Percentiles rank a stretch among this genome's conserved stretches.
Evolutionary conservation across 2,113 vertebrate species (phyloP).

Genomic region (Regulus satrapa): DNA sequence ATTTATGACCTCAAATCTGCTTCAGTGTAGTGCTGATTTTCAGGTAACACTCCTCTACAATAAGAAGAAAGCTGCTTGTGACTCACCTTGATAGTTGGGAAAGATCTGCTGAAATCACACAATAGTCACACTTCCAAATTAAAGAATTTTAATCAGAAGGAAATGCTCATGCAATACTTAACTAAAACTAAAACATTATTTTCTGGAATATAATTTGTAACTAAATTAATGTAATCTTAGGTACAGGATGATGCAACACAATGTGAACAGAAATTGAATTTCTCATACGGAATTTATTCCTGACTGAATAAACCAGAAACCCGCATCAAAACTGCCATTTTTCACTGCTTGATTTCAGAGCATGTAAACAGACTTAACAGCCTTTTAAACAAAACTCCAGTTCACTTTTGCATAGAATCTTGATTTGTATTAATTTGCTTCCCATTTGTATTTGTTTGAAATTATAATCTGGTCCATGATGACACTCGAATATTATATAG

Average conservation of each 20-base stretch:
- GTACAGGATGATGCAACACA: not conserved
- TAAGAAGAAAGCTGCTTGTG: not conserved
- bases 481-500: not conserved
- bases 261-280: not conserved
- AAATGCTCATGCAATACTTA: not conserved
- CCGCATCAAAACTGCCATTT: not conserved
- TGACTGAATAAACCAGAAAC: not conserved
- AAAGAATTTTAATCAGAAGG: not conserved
- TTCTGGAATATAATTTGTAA: not conserved
- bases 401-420: not conserved
- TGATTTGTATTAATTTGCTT: not conserved
- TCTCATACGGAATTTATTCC: not conserved
- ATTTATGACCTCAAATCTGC: not conserved
- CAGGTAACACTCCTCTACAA: not conserved
- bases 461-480: not conserved
- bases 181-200: not conserved
- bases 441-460: not conserved
- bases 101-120: not conserved
- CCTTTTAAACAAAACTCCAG: not conserved
- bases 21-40: not conserved
- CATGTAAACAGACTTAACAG: not conserved
- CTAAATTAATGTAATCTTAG: not conserved
- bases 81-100: not conserved
- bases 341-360: not conserved
- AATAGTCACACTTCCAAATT: not conserved